These are phyloP conservation scores for Euleptes europaea DNA, from an alignment of 2,113 vertebrate genomes.

Conservation along the genomic window DNA sequence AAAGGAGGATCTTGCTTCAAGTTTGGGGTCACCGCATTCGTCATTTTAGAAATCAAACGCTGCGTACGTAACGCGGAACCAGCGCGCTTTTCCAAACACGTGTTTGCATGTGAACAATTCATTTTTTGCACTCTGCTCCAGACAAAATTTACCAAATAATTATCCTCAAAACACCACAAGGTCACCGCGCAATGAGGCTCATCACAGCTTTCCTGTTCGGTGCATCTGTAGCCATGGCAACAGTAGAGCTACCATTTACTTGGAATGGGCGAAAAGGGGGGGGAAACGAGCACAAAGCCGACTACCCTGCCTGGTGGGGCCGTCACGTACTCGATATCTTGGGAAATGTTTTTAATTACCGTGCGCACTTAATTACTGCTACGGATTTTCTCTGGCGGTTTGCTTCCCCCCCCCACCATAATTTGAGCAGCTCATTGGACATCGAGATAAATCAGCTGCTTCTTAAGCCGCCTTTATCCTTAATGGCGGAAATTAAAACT, in stretches of 20 bases:
- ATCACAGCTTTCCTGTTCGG: slow-evolving; percentile 27
- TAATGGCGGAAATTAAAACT: slow-evolving; percentile 22
- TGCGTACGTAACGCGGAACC: neutral
- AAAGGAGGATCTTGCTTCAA: neutral
- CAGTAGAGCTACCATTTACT: slow-evolving; percentile 54
- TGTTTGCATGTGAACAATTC: slow-evolving; percentile 2
- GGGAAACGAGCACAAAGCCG: neutral
- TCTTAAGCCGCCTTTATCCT: slow-evolving; percentile 15
- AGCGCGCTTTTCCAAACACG: neutral
- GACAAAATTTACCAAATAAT: slow-evolving; percentile 26
- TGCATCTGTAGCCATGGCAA: slow-evolving; percentile 75
- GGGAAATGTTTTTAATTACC: slow-evolving; percentile 55
- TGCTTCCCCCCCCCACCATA: slow-evolving; percentile 34
- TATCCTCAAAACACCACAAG: neutral
- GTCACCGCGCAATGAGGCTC: slow-evolving; percentile 26
- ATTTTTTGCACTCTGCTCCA: neutral
- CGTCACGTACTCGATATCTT: slow-evolving; percentile 41
- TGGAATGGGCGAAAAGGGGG: slow-evolving; percentile 32
- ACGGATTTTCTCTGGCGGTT: slow-evolving; percentile 60
- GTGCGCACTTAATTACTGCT: slow-evolving; percentile 67
- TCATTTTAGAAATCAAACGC: neutral
- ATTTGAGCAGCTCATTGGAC: slow-evolving; percentile 54
- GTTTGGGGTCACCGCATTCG: neutral
- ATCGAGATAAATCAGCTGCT: neutral
- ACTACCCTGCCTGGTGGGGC: slow-evolving; percentile 3